Evolutionary conservation across 2,888 invertebrate genomes (phyloP).

Genomic region (Ypsolopha sequella): DNA sequence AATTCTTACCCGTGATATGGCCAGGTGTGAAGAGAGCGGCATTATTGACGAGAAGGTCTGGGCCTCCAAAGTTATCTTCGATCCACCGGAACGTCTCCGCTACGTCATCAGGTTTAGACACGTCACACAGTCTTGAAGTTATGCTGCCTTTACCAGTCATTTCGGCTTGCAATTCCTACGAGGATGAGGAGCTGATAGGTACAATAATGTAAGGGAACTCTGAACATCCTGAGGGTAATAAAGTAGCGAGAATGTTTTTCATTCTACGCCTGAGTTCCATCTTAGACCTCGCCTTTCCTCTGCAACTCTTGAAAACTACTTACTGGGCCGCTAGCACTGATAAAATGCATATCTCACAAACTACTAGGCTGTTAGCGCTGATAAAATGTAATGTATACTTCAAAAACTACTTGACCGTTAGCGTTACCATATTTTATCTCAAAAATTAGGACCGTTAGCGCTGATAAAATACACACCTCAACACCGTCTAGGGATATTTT

Average conservation of each 20-base stretch:
- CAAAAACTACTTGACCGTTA: no score
- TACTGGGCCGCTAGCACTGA: not conserved
- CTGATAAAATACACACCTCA: not conserved
- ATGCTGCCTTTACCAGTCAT: slow-evolving; percentile 23
- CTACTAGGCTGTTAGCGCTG: no score
- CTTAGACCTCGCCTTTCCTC: not conserved
- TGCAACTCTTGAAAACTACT: no score
- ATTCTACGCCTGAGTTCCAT: no score
- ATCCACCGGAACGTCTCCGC: slow-evolving; percentile 25
- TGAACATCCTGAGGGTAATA: not conserved
- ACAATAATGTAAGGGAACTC: not conserved
- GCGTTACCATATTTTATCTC: no score
- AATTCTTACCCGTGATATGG: slow-evolving; percentile 21
- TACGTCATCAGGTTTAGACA: slow-evolving; percentile 20
- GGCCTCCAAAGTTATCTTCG: slow-evolving; percentile 25
- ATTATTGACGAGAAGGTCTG: slow-evolving; percentile 37
- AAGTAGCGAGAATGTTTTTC: not conserved
- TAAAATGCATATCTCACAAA: not conserved
- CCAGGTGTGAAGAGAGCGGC: slow-evolving; percentile 26
- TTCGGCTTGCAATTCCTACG: slow-evolving; percentile 18
- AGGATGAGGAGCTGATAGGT: not conserved
- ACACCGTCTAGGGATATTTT: no score
- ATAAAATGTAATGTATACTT: no score
- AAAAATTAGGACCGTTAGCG: not conserved
- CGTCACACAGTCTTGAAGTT: slow-evolving; percentile 24